phyloP scores from a whole-genome alignment of 2,888 invertebrate genomes.

The Brachynemurus nebulosus region DNA sequence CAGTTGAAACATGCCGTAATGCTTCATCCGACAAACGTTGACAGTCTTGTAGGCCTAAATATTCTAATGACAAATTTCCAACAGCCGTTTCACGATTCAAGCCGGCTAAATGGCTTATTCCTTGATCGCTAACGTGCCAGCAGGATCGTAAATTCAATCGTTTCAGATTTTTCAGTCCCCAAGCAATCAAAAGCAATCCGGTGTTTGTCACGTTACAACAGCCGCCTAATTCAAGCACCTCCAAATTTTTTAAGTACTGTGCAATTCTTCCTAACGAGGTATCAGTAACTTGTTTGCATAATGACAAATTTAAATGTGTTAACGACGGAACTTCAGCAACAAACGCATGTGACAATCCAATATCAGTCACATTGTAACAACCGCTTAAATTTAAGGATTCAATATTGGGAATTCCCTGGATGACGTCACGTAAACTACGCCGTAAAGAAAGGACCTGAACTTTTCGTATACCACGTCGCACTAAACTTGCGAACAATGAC shows the following conservation, averaged over 20 bases:
- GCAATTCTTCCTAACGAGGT: conserved; percentile 74
- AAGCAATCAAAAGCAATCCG: conserved; percentile 72
- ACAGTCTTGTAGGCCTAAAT: conserved; percentile 86
- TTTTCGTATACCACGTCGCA: conserved; percentile 73
- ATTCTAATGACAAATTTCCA: conserved; percentile 66
- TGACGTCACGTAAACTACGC: conserved; percentile 70
- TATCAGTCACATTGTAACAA: conserved; percentile 85
- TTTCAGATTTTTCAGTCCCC: conserved; percentile 73
- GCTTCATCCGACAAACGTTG: conserved; percentile 88
- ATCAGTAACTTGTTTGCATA: conserved; percentile 94
- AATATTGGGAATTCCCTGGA: conserved; percentile 71
- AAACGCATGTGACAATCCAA: conserved; percentile 71
- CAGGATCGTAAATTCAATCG: conserved; percentile 81
- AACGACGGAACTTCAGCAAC: conserved; percentile 61
- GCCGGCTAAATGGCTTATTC: conserved; percentile 77
- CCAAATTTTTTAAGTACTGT: conserved; percentile 70
- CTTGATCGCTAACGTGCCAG: conserved; percentile 83
- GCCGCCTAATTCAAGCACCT: conserved; percentile 79
- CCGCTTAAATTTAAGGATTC: conserved; percentile 83
- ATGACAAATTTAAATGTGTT: conserved; percentile 69
- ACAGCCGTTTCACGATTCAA: conserved; percentile 44
- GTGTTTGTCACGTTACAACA: conserved; percentile 85
- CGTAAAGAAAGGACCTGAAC: conserved; percentile 80
- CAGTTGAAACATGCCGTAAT: conserved; percentile 68
- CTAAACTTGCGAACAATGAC: conserved; percentile 72